Evolutionary conservation across 2,113 vertebrate species (phyloP).

Genomic region (Leucopsar rothschildi): DNA sequence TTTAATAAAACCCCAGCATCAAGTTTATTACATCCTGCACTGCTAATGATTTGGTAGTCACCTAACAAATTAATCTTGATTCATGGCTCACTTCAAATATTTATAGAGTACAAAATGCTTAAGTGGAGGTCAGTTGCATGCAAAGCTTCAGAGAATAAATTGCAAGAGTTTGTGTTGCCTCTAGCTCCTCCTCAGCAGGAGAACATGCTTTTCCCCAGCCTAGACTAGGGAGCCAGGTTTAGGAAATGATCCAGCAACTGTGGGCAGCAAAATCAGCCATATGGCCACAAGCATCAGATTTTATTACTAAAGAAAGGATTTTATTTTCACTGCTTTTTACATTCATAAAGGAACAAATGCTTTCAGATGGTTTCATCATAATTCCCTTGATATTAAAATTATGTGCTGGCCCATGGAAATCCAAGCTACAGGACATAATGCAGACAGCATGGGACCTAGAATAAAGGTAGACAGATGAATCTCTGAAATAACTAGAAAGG

Average conservation of each 20-base stretch:
- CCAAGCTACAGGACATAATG: background rate
- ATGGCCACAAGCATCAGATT: background rate
- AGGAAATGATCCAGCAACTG: background rate
- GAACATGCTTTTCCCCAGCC: fast-evolving
- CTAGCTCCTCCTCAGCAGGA: background rate
- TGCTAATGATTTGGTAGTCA: constrained; percentile 33
- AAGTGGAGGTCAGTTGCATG: background rate
- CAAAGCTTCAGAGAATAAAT: background rate
- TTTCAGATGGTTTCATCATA: background rate
- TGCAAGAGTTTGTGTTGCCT: background rate
- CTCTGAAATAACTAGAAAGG: background rate
- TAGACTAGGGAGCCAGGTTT: background rate
- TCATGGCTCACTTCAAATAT: background rate
- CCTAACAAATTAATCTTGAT: background rate
- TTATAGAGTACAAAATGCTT: background rate
- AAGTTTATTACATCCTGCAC: constrained; percentile 37
- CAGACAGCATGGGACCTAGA: background rate
- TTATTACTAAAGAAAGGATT: background rate
- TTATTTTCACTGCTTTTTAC: background rate
- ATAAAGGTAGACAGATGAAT: background rate
- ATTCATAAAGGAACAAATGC: background rate
- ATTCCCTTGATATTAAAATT: background rate
- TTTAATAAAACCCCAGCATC: constrained; percentile 32
- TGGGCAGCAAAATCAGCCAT: background rate
- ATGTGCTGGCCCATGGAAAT: background rate